Evolutionary conservation across 2,888 invertebrate species (phyloP).

Genomic region (Dicyrtoma fusca): DNA sequence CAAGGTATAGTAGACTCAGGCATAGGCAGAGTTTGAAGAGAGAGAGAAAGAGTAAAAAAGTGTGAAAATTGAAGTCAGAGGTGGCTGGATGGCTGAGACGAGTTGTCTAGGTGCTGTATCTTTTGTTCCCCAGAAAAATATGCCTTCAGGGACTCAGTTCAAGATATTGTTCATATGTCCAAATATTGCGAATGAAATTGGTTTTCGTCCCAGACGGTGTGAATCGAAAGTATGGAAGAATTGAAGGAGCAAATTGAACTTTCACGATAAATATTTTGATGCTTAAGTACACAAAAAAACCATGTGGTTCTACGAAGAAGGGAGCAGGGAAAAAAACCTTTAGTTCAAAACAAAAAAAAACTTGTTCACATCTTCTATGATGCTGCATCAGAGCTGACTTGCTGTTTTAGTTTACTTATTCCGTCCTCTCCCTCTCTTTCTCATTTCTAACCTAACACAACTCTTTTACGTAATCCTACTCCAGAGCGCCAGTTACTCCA

Average conservation of each 20-base stretch:
- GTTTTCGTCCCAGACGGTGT: constrained; percentile 38
- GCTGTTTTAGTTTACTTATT: too few relatives aligned
- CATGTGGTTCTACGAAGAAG: neutral
- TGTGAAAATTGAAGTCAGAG: constrained; percentile 29
- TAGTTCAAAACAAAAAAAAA: neutral
- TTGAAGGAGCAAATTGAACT: constrained; percentile 31
- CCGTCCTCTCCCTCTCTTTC: too few relatives aligned
- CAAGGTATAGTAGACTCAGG: too few relatives aligned
- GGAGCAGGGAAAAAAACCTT: too few relatives aligned
- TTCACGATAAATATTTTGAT: constrained; percentile 36
- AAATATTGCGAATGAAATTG: constrained; percentile 43
- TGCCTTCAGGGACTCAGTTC: constrained; percentile 29
- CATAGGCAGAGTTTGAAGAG: too few relatives aligned
- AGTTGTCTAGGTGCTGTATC: constrained; percentile 9
- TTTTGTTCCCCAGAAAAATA: constrained; percentile 27
- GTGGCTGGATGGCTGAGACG: neutral
- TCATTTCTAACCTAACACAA: too few relatives aligned
- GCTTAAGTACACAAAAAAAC: constrained; percentile 31
- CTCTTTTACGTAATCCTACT: too few relatives aligned
- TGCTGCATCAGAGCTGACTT: too few relatives aligned
- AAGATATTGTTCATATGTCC: constrained; percentile 38
- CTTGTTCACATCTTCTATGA: neutral
- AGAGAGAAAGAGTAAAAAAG: constrained; percentile 9
- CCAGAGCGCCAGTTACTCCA: too few relatives aligned
- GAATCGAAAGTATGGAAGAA: constrained; percentile 31